These are phyloP conservation scores for Todus mexicanus DNA, from an alignment of 2,797 vertebrate genomes.

Conservation along the genomic window DNA sequence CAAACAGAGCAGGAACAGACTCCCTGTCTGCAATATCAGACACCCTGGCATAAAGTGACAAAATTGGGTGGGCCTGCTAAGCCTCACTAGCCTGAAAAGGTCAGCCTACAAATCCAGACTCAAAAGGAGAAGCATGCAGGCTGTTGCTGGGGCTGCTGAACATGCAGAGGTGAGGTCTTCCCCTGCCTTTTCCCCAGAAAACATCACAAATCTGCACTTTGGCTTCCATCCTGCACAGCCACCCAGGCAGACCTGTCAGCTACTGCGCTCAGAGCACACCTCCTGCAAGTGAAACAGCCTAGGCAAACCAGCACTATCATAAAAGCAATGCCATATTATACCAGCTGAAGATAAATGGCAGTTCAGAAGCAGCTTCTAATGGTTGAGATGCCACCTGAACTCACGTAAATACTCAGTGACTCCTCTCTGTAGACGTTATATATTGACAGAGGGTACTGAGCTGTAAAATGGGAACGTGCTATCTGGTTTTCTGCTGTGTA, in stretches of 20 bases:
- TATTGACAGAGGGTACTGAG: not conserved
- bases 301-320: not conserved
- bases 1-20: conserved; percentile 8
- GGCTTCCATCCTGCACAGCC: not conserved
- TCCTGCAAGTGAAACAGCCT: not conserved
- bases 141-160: not conserved
- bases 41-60: not conserved
- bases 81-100: not conserved
- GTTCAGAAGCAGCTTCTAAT: not conserved
- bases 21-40: conserved; percentile 1
- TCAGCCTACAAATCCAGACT: not conserved
- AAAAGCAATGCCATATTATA: not conserved
- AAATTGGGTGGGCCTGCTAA: conserved; percentile 24
- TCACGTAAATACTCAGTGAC: not conserved
- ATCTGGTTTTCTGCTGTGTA: not conserved
- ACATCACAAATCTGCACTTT: not conserved
- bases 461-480: not conserved
- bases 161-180: not conserved
- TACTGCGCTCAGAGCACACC: fast-evolving
- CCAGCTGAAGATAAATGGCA: not conserved
- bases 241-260: not conserved
- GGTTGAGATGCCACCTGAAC: not conserved
- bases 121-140: not conserved
- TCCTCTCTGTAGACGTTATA: not conserved
- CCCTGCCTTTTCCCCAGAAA: not conserved